A percentile compares a stretch with the other conserved stretches of the same genome.
Conservation (phyloP, 2,113 vertebrate species). For the Anolis carolinensis region DNA sequence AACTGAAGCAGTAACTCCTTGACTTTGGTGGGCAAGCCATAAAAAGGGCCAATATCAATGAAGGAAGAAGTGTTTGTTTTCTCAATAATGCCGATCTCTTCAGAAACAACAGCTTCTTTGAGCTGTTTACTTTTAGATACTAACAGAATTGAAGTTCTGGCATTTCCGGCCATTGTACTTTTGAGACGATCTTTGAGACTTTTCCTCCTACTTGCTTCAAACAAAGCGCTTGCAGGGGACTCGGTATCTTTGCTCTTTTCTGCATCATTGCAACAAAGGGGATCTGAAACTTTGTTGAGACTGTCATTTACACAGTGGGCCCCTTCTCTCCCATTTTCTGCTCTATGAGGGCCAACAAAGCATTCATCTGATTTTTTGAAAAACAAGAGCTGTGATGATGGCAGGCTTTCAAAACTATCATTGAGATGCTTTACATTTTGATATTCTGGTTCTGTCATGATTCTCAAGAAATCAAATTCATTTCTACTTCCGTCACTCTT, state of each 20-base stretch:
- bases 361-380: constrained; percentile 45
- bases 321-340: background rate
- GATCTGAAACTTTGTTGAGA: background rate
- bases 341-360: background rate
- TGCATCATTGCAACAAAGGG: background rate
- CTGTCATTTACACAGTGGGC: rapidly evolving
- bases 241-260: constrained; percentile 6
- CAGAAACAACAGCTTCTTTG: constrained; percentile 82
- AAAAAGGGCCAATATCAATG: constrained; percentile 91
- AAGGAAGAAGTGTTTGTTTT: constrained; percentile 76
- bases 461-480: background rate
- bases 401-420: constrained; percentile 74
- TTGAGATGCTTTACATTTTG: background rate
- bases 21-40: constrained; percentile 93
- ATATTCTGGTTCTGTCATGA: background rate
- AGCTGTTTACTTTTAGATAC: constrained; percentile 80
- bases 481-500: background rate
- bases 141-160: constrained; percentile 73
- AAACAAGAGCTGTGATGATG: constrained; percentile 79
- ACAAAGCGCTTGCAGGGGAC: constrained; percentile 13
- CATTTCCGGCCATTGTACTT: constrained; percentile 88
- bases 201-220: constrained; percentile 62
- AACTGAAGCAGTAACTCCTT: constrained; percentile 85
- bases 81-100: constrained; percentile 86
- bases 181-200: constrained; percentile 89